phyloP scores from a whole-genome alignment of 2,797 vertebrate species.

The Calcarius lapponicus region DNA sequence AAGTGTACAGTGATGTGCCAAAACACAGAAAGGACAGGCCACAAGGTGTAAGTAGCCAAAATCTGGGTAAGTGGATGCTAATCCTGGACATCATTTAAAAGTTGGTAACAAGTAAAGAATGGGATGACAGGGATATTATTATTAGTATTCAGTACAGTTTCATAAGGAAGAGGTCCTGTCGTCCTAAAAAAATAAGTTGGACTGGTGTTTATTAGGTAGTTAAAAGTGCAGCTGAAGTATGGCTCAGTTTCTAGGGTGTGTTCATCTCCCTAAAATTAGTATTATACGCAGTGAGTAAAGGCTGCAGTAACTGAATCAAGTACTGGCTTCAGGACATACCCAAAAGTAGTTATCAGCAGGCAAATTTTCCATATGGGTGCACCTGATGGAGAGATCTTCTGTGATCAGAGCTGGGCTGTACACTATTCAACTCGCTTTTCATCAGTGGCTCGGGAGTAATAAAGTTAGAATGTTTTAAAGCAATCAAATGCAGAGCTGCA shows the following conservation, averaged over 20 bases:
- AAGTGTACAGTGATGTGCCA: neutral
- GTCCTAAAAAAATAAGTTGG: neutral
- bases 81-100: neutral
- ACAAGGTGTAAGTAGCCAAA: neutral
- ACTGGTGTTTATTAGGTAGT: neutral
- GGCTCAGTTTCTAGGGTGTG: neutral
- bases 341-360: constrained; percentile 32
- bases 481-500: neutral
- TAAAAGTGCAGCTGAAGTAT: neutral
- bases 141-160: neutral
- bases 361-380: constrained; percentile 8
- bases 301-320: neutral
- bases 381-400: neutral
- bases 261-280: constrained; percentile 41
- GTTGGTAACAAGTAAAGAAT: neutral
- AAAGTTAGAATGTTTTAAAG: constrained; percentile 7
- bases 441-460: neutral
- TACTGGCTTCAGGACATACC: neutral
- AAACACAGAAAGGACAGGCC: neutral
- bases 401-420: neutral
- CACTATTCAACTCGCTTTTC: neutral
- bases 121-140: neutral
- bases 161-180: neutral
- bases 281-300: neutral
- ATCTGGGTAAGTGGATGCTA: neutral